Conservation (phyloP, 2,888 invertebrate species). For the Drosophila austrosaltans region DNA sequence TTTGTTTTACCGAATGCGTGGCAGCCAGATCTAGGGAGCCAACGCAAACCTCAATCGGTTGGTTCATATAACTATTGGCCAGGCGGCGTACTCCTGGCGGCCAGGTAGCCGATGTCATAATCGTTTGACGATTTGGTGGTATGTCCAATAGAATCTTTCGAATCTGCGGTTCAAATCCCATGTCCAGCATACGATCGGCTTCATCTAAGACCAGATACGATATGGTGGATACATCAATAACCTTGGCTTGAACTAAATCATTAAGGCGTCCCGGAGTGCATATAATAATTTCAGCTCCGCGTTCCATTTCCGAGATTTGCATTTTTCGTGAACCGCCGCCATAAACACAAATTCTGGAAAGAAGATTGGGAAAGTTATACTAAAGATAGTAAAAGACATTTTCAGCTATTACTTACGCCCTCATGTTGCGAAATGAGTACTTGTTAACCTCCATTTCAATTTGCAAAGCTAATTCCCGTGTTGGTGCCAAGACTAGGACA, state of each 20-base stretch:
- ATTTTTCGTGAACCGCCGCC: slow-evolving; percentile 93
- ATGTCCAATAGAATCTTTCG: slow-evolving; percentile 91
- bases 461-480: slow-evolving; percentile 95
- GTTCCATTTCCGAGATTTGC: slow-evolving; percentile 89
- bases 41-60: slow-evolving; percentile 95
- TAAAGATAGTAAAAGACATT: no score
- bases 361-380: not conserved
- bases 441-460: slow-evolving; percentile 96
- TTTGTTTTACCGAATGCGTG: slow-evolving; percentile 93
- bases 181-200: slow-evolving; percentile 93
- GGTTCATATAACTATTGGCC: slow-evolving; percentile 93
- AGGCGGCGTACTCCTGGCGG: slow-evolving; percentile 93
- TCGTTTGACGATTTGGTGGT: slow-evolving; percentile 95
- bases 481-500: slow-evolving; percentile 95
- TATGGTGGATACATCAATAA: slow-evolving; percentile 90
- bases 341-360: slow-evolving; percentile 91
- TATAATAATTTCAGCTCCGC: slow-evolving; percentile 96
- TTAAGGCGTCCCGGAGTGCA: slow-evolving; percentile 97
- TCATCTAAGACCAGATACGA: slow-evolving; percentile 97
- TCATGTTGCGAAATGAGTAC: slow-evolving; percentile 94
- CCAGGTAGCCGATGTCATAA: slow-evolving; percentile 99
- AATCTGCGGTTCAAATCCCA: slow-evolving; percentile 95
- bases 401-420: slow-evolving; percentile 85
- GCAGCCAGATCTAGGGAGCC: slow-evolving; percentile 95
- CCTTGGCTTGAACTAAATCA: slow-evolving; percentile 90